Percentiles rank a stretch among this genome's conserved stretches.
These are phyloP conservation scores for Holothuria leucospilota DNA, from an alignment of 53 echinoderm and acorn worm genomes.

Conservation along the genomic window DNA sequence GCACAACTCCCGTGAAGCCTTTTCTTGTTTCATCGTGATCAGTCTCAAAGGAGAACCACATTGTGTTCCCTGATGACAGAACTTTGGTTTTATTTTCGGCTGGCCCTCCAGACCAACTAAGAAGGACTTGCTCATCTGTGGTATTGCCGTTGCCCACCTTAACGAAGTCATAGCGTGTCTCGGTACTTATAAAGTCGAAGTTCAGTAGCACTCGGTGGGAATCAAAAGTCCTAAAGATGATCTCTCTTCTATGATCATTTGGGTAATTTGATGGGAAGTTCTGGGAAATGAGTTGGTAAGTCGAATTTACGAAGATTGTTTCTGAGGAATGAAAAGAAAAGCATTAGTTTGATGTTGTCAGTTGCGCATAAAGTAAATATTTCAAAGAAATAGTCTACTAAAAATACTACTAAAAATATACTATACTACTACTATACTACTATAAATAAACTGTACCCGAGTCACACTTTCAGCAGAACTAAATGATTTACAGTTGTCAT, in stretches of 20 bases:
- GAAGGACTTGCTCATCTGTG: neutral
- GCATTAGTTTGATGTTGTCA: no score
- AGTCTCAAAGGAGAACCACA: constrained; percentile 1
- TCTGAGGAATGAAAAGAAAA: neutral
- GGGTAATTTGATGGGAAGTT: neutral
- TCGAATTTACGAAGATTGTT: neutral
- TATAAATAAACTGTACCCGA: no score
- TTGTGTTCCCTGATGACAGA: neutral
- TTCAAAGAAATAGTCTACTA: no score
- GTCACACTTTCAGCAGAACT: no score
- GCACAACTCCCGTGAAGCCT: neutral
- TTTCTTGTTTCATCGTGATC: neutral
- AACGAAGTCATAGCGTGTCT: neutral
- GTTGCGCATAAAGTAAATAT: no score
- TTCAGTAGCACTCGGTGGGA: neutral
- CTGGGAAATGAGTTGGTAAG: neutral
- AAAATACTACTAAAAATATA: no score
- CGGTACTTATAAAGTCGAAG: neutral
- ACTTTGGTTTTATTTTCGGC: neutral
- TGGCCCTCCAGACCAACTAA: constrained; percentile 13
- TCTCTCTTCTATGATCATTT: neutral
- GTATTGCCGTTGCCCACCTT: neutral
- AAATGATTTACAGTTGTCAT: no score
- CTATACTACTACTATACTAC: no score
- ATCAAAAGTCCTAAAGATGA: neutral